Evolutionary conservation across 2,113 vertebrate genomes (phyloP).

Genomic region (Eretmochelys imbricata): DNA sequence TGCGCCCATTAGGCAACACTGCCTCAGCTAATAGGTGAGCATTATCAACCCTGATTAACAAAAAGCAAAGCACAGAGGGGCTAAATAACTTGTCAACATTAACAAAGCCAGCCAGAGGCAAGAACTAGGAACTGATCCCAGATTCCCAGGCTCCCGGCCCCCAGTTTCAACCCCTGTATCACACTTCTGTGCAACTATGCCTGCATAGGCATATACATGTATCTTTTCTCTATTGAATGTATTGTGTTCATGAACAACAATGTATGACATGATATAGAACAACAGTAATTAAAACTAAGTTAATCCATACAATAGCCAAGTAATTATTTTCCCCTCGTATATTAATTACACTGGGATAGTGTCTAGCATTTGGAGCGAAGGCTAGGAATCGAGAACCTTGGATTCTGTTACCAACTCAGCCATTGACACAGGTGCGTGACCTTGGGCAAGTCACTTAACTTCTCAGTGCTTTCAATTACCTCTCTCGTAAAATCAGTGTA

Average conservation of each 20-base stretch:
- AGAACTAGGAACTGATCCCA: neutral
- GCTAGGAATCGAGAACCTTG: neutral
- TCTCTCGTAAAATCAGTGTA: conserved; percentile 52
- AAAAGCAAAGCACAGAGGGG: neutral
- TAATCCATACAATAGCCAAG: neutral
- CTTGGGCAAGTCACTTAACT: conserved; percentile 41
- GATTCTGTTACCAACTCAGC: neutral
- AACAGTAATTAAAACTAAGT: neutral
- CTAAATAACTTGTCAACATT: neutral
- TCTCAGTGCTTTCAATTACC: conserved; percentile 36
- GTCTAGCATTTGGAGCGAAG: neutral
- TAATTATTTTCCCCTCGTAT: neutral
- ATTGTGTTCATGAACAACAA: neutral
- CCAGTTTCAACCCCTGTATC: neutral
- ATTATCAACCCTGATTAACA: neutral
- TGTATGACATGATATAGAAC: neutral
- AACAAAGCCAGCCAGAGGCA: neutral
- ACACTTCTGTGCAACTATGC: neutral
- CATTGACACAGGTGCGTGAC: conserved; percentile 17
- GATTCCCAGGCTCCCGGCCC: neutral
- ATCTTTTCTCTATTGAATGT: neutral
- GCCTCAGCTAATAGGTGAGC: neutral
- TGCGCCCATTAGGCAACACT: neutral
- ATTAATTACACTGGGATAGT: neutral
- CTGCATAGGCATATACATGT: neutral